Percentiles rank a stretch among this genome's conserved stretches.
phyloP scores from a whole-genome alignment of 2,113 vertebrate genomes.

The Scomber scombrus region DNA sequence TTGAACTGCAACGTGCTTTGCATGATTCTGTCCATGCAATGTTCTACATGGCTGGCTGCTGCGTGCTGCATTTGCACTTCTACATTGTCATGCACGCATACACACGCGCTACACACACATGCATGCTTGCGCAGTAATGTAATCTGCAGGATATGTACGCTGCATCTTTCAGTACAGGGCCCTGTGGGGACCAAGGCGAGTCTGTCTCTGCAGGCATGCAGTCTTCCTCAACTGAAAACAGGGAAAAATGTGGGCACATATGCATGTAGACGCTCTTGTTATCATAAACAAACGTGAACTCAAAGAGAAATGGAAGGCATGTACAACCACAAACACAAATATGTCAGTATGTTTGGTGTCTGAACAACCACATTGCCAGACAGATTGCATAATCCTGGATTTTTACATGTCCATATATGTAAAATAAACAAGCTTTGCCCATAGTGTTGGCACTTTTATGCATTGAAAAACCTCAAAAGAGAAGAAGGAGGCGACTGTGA shows the following conservation, averaged over 20 bases:
- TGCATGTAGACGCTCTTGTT: conserved; percentile 2
- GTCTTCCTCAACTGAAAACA: not conserved
- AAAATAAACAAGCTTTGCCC: no score
- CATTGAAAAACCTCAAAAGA: no score
- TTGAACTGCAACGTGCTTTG: conserved; percentile 38
- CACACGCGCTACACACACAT: conserved; percentile 2
- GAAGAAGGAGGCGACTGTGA: no score
- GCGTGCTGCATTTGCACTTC: conserved; percentile 66
- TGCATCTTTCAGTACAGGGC: conserved; percentile 27
- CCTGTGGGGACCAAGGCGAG: conserved; percentile 21
- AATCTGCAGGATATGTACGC: conserved; percentile 45
- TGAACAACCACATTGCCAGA: not conserved
- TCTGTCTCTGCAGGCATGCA: conserved; percentile 21
- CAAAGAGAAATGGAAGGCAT: not conserved
- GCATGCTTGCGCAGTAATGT: conserved; percentile 51
- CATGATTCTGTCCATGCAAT: conserved; percentile 60
- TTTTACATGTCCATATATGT: not conserved
- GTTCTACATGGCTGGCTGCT: conserved; percentile 65
- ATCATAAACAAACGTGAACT: not conserved
- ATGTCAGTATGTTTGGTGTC: not conserved
- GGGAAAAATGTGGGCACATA: not conserved
- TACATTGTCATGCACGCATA: conserved; percentile 27
- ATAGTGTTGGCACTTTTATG: no score
- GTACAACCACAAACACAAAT: not conserved
- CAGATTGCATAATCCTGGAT: not conserved